phyloP scores from a whole-genome alignment of 1,140 invertebrate genomes.

The Glossosoma conforme region DNA sequence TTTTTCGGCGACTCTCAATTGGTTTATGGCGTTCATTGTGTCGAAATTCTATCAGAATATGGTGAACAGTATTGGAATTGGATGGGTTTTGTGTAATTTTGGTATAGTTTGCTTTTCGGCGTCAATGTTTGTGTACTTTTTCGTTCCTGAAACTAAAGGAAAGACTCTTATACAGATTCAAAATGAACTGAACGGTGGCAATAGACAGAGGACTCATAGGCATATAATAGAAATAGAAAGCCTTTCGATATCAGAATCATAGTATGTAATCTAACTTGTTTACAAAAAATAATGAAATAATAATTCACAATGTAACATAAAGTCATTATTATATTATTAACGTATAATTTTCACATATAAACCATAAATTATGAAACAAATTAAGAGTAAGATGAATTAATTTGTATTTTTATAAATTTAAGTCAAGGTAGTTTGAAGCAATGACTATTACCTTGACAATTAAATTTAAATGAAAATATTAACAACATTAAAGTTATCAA shows the following conservation, averaged over 20 bases:
- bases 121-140: constrained; percentile 60
- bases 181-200: constrained; percentile 50
- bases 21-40: constrained; percentile 64
- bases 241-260: constrained; percentile 32
- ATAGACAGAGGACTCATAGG: constrained; percentile 40
- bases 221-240: constrained; percentile 47
- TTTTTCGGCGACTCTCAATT: constrained; percentile 61
- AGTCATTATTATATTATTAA: too few relatives aligned
- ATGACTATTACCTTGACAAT: too few relatives aligned
- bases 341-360: too few relatives aligned
- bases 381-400: too few relatives aligned
- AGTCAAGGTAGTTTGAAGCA: too few relatives aligned
- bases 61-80: constrained; percentile 50
- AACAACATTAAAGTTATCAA: too few relatives aligned
- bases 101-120: constrained; percentile 57
- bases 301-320: too few relatives aligned
- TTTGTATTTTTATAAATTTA: too few relatives aligned
- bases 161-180: constrained; percentile 72
- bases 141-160: constrained; percentile 75
- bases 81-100: constrained; percentile 64
- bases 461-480: too few relatives aligned
- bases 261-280: too few relatives aligned
- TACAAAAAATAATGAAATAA: too few relatives aligned
- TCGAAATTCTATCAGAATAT: constrained; percentile 60
- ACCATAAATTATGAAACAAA: too few relatives aligned